Base-by-base conservation (phyloP, 2,797 vertebrate species). In the Rallus crepitans region DNA sequence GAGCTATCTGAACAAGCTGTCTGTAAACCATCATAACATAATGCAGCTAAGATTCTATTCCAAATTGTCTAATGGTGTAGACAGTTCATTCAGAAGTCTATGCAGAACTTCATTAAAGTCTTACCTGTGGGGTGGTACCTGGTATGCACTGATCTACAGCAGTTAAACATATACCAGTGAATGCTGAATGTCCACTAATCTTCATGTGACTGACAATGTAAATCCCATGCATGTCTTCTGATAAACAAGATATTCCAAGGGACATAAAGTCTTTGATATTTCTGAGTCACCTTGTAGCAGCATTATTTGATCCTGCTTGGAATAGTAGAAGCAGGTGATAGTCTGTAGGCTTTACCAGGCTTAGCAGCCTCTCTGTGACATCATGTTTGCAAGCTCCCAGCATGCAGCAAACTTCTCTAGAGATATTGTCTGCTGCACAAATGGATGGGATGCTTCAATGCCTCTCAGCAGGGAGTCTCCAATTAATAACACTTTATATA, bases 161-260 rank as follows among this genome's bases (percentile, higher is more conserved):
- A 53, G 5, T 39, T 91, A 31, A 75, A 56, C 19, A 17, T 3
- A 16, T 53, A 10, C 4, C 9, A 1, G 5, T 66, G 63, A 71
- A 61, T 59, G 31, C 19, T 53, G 40, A 27, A 33, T 61, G 24
- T 21, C 15, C 31, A 59, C 33, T 42, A 45, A 72, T 76, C 30
- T 33, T 52, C 35, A 31, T 0, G 2, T 28, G 31, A 56, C 17
- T 56, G 18, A 37, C 2, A 1, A 11, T 8, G 4, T n/a, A 80
- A 79, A 57, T 57, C 20, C 27, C 25, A 3, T 33, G 8, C 37
- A 4, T 31, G 11, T 28, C 13, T 71, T 79, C n/a, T 48, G 33
- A 30, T 53, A 76, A 82, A 45, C 5, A 60, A 79, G 33, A n/a
- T 5, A 33, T 75, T 73, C 17, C 3, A 11, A 78, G n/a, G 24